These are phyloP conservation scores for Sinohyriopsis cumingii DNA, from an alignment of 2,888 invertebrate species.

Conservation along the genomic window DNA sequence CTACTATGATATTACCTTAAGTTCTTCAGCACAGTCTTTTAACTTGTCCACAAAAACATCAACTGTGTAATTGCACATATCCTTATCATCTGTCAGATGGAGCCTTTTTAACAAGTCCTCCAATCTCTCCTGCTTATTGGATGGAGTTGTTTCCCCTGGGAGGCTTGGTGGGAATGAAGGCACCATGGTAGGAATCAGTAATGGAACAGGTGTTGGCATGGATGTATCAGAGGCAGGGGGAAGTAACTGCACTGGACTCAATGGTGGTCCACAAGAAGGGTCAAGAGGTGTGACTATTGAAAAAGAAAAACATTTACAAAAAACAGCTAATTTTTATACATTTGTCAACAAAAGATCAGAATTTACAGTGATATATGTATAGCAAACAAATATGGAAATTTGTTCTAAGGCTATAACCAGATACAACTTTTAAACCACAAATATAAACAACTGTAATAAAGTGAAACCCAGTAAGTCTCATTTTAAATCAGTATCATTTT, in stretches of 20 bases:
- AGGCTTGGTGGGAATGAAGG: slow-evolving; percentile 45
- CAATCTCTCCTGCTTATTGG: slow-evolving; percentile 31
- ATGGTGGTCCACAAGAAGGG: slow-evolving; percentile 16
- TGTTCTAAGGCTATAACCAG: too few relatives aligned
- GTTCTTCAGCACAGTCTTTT: slow-evolving; percentile 24
- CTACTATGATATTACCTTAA: slow-evolving; percentile 22
- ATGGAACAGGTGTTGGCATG: slow-evolving; percentile 55
- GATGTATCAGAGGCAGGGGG: slow-evolving; percentile 51
- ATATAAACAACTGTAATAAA: not conserved
- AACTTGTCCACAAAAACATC: slow-evolving; percentile 21
- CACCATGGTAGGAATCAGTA: slow-evolving; percentile 49
- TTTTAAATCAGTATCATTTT: not conserved
- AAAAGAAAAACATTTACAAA: too few relatives aligned
- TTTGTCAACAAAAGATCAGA: too few relatives aligned
- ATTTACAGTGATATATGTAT: too few relatives aligned
- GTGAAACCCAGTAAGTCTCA: not conserved
- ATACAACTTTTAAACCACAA: not conserved
- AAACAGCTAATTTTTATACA: too few relatives aligned
- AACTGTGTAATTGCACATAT: slow-evolving; percentile 28
- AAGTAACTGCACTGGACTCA: slow-evolving; percentile 47
- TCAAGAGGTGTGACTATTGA: slow-evolving; percentile 5
- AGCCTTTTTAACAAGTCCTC: slow-evolving; percentile 44
- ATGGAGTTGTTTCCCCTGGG: slow-evolving; percentile 20
- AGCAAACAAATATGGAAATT: too few relatives aligned
- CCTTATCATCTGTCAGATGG: slow-evolving; percentile 31